Evolutionary conservation across 2,888 invertebrate species (phyloP).

Genomic region (Entomobrya multifasciata): DNA sequence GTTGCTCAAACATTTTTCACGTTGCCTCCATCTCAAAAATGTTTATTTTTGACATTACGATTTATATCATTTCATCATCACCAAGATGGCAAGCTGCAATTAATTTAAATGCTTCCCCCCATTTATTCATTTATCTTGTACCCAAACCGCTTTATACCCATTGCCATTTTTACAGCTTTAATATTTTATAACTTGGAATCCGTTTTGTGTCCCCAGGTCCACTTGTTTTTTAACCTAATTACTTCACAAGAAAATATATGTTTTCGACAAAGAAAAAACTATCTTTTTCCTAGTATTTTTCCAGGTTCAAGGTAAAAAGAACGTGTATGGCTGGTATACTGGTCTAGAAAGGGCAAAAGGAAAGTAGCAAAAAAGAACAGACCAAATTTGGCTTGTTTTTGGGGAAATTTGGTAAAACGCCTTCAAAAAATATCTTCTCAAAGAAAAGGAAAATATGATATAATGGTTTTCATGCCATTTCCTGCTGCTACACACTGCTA

Average conservation of each 20-base stretch:
- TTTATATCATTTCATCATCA: conserved; percentile 64
- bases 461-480: conserved; percentile 56
- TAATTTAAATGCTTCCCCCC: conserved; percentile 49
- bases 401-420: neutral
- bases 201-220: neutral
- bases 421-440: conserved; percentile 10
- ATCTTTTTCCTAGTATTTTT: too few relatives aligned
- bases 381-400: too few relatives aligned
- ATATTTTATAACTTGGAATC: neutral
- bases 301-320: too few relatives aligned
- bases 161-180: too few relatives aligned
- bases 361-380: too few relatives aligned
- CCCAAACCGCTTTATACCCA: too few relatives aligned
- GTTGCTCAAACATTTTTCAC: conserved; percentile 44
- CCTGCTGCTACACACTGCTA: neutral
- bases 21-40: conserved; percentile 30
- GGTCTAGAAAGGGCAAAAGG: too few relatives aligned
- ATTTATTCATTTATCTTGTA: too few relatives aligned
- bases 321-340: too few relatives aligned
- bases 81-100: conserved; percentile 55
- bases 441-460: conserved; percentile 31
- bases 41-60: conserved; percentile 57
- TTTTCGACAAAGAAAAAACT: too few relatives aligned
- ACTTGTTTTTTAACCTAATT: neutral
- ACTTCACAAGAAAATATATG: too few relatives aligned